Conservation (phyloP, 2,113 vertebrate species). For the Taurulus bubalis region DNA sequence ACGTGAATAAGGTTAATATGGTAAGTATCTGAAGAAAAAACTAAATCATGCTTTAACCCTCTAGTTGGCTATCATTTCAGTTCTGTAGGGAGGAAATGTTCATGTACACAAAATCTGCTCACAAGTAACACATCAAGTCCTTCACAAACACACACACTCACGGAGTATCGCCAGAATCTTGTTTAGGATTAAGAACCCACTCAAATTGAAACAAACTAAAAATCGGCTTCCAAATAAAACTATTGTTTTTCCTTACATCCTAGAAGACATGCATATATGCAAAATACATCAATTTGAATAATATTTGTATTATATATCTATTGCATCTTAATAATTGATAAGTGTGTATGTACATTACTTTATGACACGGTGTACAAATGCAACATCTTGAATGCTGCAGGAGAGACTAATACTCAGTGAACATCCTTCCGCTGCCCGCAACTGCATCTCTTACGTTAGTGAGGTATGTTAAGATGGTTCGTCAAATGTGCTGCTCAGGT, state of each 20-base stretch:
- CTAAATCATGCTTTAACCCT: neutral
- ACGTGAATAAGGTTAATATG: slow-evolving; percentile 9
- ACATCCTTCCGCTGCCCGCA: slow-evolving; percentile 21
- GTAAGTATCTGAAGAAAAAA: neutral
- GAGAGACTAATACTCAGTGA: slow-evolving; percentile 47
- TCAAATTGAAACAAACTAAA: slow-evolving; percentile 58
- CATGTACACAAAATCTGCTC: slow-evolving; percentile 46
- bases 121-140: slow-evolving; percentile 43
- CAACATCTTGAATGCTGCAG: slow-evolving; percentile 49
- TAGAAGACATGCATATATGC: slow-evolving; percentile 85
- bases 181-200: slow-evolving; percentile 55
- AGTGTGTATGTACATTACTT: slow-evolving; percentile 71
- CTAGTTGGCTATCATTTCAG: slow-evolving; percentile 32
- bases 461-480: slow-evolving; percentile 58
- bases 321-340: slow-evolving; percentile 78
- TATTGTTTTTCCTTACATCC: slow-evolving; percentile 47
- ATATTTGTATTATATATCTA: slow-evolving; percentile 74
- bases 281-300: slow-evolving; percentile 76
- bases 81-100: slow-evolving; percentile 33
- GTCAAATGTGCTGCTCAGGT: slow-evolving; percentile 13
- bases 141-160: slow-evolving; percentile 38
- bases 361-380: slow-evolving; percentile 67
- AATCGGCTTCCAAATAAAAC: slow-evolving; percentile 55
- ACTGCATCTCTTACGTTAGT: slow-evolving; percentile 33
- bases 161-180: slow-evolving; percentile 25